A percentile compares a stretch with the other conserved stretches of the same genome.
Conservation (phyloP, 2,888 invertebrate genomes). For the Chorisops tibialis region DNA sequence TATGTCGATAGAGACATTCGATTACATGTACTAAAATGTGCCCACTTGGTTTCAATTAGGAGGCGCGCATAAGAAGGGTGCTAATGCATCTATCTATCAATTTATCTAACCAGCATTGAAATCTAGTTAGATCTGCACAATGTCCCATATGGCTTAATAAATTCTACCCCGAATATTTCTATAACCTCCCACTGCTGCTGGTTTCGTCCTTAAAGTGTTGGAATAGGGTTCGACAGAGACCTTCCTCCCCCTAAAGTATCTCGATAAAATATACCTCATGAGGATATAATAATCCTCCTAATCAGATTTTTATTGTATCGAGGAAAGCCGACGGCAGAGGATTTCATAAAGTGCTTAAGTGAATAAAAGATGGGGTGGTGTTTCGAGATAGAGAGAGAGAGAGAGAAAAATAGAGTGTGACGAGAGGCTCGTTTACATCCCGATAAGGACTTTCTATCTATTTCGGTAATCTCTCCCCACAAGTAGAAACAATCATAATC, state of each 20-base stretch:
- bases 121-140: not conserved
- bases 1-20: no score
- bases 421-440: no score
- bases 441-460: no score
- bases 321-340: not conserved
- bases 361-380: not conserved
- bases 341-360: not conserved
- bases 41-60: no score
- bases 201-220: not conserved
- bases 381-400: no score
- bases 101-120: slow-evolving; percentile 14
- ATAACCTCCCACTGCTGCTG: not conserved
- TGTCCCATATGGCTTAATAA: slow-evolving; percentile 6
- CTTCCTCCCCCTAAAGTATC: not conserved
- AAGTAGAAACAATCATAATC: no score
- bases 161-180: not conserved
- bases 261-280: not conserved
- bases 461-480: no score
- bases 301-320: slow-evolving; percentile 14
- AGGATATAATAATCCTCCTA: slow-evolving; percentile 12
- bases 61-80: no score
- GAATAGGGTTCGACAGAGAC: not conserved
- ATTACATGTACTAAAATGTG: no score
- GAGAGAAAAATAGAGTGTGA: no score
- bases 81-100: no score